phyloP scores from a whole-genome alignment of 2,797 vertebrate species.

The Tangara arthus region DNA sequence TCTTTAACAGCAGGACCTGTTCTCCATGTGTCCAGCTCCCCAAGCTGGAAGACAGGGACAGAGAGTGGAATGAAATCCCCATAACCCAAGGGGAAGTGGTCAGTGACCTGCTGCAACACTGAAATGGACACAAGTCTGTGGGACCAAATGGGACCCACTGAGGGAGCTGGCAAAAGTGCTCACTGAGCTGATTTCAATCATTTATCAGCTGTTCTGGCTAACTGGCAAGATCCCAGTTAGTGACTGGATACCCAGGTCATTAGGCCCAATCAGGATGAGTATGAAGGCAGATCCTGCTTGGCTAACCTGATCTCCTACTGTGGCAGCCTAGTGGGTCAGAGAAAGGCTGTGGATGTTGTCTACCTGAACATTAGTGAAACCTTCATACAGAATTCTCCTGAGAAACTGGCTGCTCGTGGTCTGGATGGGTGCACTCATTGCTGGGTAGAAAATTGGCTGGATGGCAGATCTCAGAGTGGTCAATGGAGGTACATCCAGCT shows the following conservation, averaged over 20 bases:
- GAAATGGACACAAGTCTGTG: not conserved
- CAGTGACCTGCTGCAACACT: accelerated
- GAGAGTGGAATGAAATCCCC: accelerated
- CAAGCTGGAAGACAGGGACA: not conserved
- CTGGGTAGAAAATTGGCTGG: not conserved
- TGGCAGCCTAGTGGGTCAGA: not conserved
- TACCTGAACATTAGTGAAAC: not conserved
- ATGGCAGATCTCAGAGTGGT: not conserved
- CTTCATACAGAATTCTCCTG: not conserved
- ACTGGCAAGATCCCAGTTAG: not conserved
- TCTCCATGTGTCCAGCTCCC: not conserved
- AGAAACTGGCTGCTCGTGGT: not conserved
- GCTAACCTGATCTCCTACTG: not conserved
- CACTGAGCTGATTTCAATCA: not conserved
- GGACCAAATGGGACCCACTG: not conserved
- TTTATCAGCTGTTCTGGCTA: not conserved
- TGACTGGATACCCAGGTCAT: not conserved
- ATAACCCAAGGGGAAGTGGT: not conserved
- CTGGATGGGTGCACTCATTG: not conserved
- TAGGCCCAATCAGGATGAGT: not conserved
- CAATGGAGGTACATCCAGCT: not conserved
- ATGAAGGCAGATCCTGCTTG: not conserved
- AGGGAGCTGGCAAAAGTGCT: not conserved
- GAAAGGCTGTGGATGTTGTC: not conserved
- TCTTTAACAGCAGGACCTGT: not conserved